Conservation (phyloP, 92 coral and sea anemone species). For the Bergia puertoricense region DNA sequence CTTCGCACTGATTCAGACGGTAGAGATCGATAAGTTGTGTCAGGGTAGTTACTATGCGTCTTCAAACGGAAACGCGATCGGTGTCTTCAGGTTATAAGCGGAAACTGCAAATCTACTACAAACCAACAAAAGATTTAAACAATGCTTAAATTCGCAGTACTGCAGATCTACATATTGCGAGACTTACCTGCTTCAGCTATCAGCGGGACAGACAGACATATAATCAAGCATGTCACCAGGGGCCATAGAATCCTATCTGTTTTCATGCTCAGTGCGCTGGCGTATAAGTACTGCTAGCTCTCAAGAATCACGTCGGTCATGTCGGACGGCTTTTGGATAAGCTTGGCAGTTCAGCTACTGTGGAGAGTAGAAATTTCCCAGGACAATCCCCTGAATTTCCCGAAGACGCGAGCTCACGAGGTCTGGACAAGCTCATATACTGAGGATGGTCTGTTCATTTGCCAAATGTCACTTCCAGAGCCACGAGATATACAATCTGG, state of each 20-base stretch:
- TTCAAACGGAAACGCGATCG: constrained; percentile 14
- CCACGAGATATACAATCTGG: constrained; percentile 23
- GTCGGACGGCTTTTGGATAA: not conserved
- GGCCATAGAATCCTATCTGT: constrained; percentile 35
- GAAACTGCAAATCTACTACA: not conserved
- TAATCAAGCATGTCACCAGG: constrained; percentile 38
- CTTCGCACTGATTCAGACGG: not conserved
- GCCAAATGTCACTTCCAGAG: constrained; percentile 30
- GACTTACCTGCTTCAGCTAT: constrained; percentile 28
- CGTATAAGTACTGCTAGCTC: not conserved
- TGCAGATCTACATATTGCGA: not conserved
- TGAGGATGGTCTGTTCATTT: constrained; percentile 23
- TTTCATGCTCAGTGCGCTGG: constrained; percentile 30
- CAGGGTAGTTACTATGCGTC: not conserved
- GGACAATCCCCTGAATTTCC: not conserved
- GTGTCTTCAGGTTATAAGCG: not conserved
- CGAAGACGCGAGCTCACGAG: not conserved
- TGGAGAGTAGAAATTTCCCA: constrained; percentile 13
- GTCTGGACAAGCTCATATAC: constrained; percentile 20
- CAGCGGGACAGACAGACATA: constrained; percentile 31
- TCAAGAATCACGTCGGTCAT: constrained; percentile 6
- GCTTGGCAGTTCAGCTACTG: not conserved
- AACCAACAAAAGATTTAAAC: not conserved
- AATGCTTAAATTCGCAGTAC: not conserved
- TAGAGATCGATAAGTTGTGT: not conserved